These are phyloP conservation scores for Dorcus hopei DNA, from an alignment of 2,888 invertebrate genomes.

Conservation along the genomic window DNA sequence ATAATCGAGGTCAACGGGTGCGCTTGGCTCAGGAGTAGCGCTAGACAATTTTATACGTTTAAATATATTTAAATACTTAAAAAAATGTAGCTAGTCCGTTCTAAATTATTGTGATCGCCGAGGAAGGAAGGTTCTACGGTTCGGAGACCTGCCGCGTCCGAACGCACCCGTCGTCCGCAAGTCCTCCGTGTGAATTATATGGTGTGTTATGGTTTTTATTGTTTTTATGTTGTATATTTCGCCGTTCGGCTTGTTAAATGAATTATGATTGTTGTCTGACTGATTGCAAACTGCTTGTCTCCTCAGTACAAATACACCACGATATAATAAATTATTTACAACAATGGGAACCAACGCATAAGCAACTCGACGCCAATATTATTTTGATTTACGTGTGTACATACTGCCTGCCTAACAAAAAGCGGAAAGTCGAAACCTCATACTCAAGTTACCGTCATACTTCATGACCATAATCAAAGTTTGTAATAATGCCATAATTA, in stretches of 20 bases:
- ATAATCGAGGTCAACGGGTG: slow-evolving; percentile 32
- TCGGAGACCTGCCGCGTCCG: slow-evolving; percentile 19
- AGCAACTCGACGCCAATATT: too few species aligned
- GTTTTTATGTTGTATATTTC: slow-evolving; percentile 41
- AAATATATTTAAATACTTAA: too few species aligned
- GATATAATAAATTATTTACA: slow-evolving; percentile 35
- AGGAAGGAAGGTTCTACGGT: slow-evolving; percentile 16
- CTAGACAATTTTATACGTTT: too few species aligned
- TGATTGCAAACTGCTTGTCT: slow-evolving; percentile 48
- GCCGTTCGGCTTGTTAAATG: slow-evolving; percentile 48
- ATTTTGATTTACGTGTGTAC: too few species aligned
- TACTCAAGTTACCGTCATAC: too few species aligned
- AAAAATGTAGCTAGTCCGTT: neutral
- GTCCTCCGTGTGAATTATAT: slow-evolving; percentile 43
- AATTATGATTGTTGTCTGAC: slow-evolving; percentile 49
- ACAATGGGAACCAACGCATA: neutral
- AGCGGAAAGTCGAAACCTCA: too few species aligned
- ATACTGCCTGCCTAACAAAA: too few species aligned
- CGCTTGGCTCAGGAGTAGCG: neutral
- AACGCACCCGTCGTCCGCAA: slow-evolving; percentile 17
- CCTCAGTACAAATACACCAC: slow-evolving; percentile 51
- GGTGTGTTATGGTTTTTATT: slow-evolving; percentile 46
- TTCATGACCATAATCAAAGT: too few species aligned
- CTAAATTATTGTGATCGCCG: slow-evolving; percentile 29
- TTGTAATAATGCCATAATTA: too few species aligned